Conservation (phyloP, 2,113 vertebrate genomes). For the Coracopsis vasa region DNA sequence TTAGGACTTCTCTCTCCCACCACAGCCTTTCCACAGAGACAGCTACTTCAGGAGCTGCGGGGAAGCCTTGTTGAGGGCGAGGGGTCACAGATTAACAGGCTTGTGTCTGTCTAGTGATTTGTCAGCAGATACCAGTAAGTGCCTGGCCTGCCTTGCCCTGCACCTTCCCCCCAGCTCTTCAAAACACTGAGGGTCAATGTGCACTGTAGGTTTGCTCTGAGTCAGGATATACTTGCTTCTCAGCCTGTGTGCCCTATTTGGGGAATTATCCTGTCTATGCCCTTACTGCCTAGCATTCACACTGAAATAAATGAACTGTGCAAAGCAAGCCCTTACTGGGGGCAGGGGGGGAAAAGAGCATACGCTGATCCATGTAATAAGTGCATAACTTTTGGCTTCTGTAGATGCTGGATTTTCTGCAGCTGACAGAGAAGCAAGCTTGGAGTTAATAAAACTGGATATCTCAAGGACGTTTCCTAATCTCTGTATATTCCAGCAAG, state of each 20-base stretch:
- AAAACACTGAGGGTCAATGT: neutral
- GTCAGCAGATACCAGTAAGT: neutral
- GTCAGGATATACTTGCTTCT: neutral
- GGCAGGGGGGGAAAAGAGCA: rapidly evolving
- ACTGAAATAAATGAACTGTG: neutral
- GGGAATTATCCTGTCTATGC: neutral
- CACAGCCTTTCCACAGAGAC: neutral
- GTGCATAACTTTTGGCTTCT: neutral
- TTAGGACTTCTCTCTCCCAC: neutral
- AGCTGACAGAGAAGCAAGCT: constrained; percentile 90
- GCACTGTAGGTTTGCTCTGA: neutral
- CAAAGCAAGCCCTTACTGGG: neutral
- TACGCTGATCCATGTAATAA: neutral
- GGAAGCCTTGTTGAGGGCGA: neutral
- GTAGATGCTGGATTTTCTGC: constrained; percentile 84
- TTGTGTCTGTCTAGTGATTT: neutral
- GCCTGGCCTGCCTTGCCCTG: neutral
- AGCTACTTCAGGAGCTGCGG: neutral
- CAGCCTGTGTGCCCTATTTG: neutral
- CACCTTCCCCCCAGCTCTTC: rapidly evolving
- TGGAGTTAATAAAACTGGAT: constrained; percentile 96
- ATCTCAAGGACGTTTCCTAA: constrained; percentile 95
- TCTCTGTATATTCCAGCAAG: constrained; percentile 96
- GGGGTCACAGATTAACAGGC: neutral
- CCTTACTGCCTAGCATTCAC: neutral